Evolutionary conservation across 2,888 invertebrate genomes (phyloP).

Genomic region (Eristalinus sepulchralis): DNA sequence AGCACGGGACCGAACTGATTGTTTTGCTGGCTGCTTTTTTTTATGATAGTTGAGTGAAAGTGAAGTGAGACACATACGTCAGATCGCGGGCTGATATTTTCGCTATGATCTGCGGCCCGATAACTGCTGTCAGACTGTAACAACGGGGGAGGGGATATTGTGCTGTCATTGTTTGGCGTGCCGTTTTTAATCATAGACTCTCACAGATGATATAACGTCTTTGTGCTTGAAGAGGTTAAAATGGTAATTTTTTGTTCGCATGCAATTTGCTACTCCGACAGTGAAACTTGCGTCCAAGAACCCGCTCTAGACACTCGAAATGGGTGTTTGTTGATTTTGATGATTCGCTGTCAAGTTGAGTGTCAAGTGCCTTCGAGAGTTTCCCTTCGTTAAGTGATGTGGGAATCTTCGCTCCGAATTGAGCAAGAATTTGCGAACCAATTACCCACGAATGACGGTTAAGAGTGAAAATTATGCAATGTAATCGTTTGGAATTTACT

Average conservation of each 20-base stretch:
- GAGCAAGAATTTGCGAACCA: neutral
- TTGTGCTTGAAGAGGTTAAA: neutral
- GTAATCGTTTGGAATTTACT: neutral
- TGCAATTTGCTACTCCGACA: conserved; percentile 51
- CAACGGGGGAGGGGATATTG: neutral
- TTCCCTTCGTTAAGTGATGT: neutral
- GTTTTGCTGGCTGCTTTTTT: conserved; percentile 37
- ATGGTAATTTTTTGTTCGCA: neutral
- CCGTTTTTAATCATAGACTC: conserved; percentile 21
- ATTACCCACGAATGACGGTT: neutral
- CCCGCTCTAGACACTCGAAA: neutral
- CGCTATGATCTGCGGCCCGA: conserved; percentile 2
- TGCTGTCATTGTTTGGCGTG: conserved; percentile 36
- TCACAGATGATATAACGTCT: conserved; percentile 39
- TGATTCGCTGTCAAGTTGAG: neutral
- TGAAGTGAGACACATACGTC: conserved; percentile 34
- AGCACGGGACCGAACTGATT: conserved; percentile 34
- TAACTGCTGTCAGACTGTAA: neutral
- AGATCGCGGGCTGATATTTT: conserved; percentile 8
- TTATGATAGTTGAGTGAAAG: conserved; percentile 64
- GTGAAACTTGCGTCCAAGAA: conserved; percentile 14
- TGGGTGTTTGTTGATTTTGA: neutral
- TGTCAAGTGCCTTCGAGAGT: neutral
- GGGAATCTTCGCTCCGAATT: neutral
- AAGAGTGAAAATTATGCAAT: neutral